A percentile compares a stretch with the other conserved stretches of the same genome.
Conservation (phyloP, 2,797 vertebrate genomes). For the Liparis tanakae region DNA sequence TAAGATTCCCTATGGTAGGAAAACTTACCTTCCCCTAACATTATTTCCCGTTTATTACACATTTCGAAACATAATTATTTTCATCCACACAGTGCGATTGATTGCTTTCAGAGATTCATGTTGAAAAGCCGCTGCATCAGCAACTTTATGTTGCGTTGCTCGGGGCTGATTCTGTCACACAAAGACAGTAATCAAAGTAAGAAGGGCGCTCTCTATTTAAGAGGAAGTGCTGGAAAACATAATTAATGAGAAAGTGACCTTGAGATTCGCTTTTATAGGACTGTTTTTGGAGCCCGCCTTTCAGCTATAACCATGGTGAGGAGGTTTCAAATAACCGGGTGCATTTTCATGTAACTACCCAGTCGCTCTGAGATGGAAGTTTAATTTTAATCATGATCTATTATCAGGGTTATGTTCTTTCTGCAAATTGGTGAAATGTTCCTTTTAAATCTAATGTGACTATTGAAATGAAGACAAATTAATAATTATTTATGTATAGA, state of each 20-base stretch:
- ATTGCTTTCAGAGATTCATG: neutral
- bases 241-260: constrained; percentile 81
- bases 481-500: neutral
- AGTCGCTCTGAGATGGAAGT: constrained; percentile 45
- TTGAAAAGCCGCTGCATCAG: constrained; percentile 53
- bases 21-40: constrained; percentile 24
- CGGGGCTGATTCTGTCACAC: constrained; percentile 61
- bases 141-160: constrained; percentile 53
- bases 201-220: constrained; percentile 64
- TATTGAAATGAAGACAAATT: constrained; percentile 29
- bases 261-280: constrained; percentile 63
- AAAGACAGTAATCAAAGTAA: constrained; percentile 68
- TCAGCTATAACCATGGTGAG: constrained; percentile 72
- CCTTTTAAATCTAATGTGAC: constrained; percentile 43
- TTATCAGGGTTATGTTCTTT: constrained; percentile 48
- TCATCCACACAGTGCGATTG: constrained; percentile 1
- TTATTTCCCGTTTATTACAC: constrained; percentile 45
- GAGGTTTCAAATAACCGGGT: constrained; percentile 57
- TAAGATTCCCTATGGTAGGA: constrained; percentile 45
- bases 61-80: constrained; percentile 12
- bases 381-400: constrained; percentile 59
- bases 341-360: constrained; percentile 58
- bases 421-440: constrained; percentile 41
- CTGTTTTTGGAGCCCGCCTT: constrained; percentile 54
- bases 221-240: constrained; percentile 71